Conservation (phyloP, 2,113 vertebrate genomes). For the Tonatia bakeri region DNA sequence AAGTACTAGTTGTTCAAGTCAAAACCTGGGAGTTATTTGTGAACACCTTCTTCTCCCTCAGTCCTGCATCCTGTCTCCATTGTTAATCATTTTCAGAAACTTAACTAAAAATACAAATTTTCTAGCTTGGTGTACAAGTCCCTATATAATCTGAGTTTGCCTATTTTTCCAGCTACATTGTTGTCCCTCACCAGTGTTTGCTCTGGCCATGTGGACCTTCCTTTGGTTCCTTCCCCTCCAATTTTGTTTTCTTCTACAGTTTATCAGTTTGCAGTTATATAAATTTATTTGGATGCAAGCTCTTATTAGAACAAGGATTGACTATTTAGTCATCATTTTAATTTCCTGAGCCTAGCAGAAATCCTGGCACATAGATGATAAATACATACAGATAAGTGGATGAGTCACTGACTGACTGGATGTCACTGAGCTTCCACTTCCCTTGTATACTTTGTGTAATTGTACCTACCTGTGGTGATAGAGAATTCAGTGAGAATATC, state of each 20-base stretch:
- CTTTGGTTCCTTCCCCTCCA: neutral
- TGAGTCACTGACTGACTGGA: neutral
- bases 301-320: neutral
- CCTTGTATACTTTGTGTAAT: neutral
- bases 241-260: neutral
- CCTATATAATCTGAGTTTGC: neutral
- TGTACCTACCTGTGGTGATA: neutral
- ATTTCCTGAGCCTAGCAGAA: neutral
- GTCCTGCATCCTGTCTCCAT: neutral
- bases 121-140: neutral
- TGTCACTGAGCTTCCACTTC: neutral
- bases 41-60: neutral
- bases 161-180: neutral
- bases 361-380: neutral
- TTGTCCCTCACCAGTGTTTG: neutral
- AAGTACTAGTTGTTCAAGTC: neutral
- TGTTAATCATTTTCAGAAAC: neutral
- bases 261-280: neutral
- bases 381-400: neutral
- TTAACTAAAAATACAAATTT: neutral
- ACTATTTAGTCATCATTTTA: neutral
- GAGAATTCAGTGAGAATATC: neutral
- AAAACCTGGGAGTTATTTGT: neutral
- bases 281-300: neutral
- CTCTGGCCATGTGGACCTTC: neutral